phyloP scores from a whole-genome alignment of 2,888 invertebrate genomes.

The Esperia sulphurella region DNA sequence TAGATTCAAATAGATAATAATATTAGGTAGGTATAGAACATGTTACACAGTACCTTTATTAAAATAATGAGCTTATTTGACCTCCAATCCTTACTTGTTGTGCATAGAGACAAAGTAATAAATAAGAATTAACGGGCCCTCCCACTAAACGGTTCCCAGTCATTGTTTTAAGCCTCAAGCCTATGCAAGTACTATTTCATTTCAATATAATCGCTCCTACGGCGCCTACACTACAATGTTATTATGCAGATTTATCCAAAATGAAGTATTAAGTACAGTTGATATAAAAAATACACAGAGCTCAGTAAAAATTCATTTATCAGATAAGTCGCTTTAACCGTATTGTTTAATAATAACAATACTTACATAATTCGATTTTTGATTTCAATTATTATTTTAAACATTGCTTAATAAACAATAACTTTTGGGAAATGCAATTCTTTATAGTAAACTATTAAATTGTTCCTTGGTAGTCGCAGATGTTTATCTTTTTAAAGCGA shows the following conservation, averaged over 20 bases:
- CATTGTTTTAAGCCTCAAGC: slow-evolving; percentile 54
- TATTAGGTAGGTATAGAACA: background rate
- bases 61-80: background rate
- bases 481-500: too few relatives aligned
- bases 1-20: too few relatives aligned
- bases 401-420: too few relatives aligned
- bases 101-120: slow-evolving; percentile 53
- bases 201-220: slow-evolving; percentile 56
- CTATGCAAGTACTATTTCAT: slow-evolving; percentile 48
- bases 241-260: slow-evolving; percentile 26
- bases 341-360: too few relatives aligned
- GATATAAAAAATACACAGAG: too few relatives aligned
- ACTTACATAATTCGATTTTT: too few relatives aligned
- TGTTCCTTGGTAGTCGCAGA: too few relatives aligned
- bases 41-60: background rate
- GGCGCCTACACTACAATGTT: slow-evolving; percentile 53
- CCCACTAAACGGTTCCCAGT: slow-evolving; percentile 56
- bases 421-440: too few relatives aligned
- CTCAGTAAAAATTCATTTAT: too few relatives aligned
- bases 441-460: too few relatives aligned
- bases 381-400: too few relatives aligned
- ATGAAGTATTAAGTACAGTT: background rate
- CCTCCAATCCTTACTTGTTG: slow-evolving; percentile 2
- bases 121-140: slow-evolving; percentile 52
- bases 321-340: too few relatives aligned